phyloP scores from a whole-genome alignment of 2,888 invertebrate genomes.

The Acleris sparsana region DNA sequence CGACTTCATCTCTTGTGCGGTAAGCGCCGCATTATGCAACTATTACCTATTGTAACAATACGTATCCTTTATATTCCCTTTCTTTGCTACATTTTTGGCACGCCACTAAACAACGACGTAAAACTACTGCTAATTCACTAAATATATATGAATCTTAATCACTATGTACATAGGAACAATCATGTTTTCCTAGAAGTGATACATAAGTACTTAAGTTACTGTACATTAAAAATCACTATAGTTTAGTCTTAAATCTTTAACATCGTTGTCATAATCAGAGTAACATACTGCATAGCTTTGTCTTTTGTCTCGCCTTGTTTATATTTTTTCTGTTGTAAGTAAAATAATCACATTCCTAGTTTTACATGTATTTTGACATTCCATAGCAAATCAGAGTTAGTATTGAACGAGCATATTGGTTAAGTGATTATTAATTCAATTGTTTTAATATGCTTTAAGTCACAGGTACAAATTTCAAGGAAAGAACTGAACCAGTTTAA shows the following conservation, averaged over 20 bases:
- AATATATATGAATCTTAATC: slow-evolving; percentile 42
- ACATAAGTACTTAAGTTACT: slow-evolving; percentile 28
- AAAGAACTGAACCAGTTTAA: too few relatives aligned
- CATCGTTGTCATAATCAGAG: neutral
- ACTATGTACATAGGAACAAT: slow-evolving; percentile 72
- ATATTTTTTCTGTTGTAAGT: too few relatives aligned
- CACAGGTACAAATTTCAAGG: too few relatives aligned
- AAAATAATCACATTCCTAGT: too few relatives aligned
- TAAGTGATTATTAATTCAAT: too few relatives aligned
- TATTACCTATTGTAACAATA: neutral
- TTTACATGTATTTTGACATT: too few relatives aligned
- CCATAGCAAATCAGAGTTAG: too few relatives aligned
- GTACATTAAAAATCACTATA: slow-evolving; percentile 16
- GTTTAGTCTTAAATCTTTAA: neutral
- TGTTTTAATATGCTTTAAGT: too few relatives aligned
- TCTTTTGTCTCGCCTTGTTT: too few relatives aligned
- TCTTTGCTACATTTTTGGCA: slow-evolving; percentile 72
- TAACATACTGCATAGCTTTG: neutral
- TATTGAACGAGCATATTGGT: too few relatives aligned
- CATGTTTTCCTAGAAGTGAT: slow-evolving; percentile 26
- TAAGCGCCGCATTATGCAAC: neutral
- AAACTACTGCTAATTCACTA: slow-evolving; percentile 44
- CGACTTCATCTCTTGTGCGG: neutral
- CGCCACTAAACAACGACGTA: slow-evolving; percentile 66
- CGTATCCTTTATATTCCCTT: slow-evolving; percentile 47